These are phyloP conservation scores for Pyrrhosoma nymphula DNA, from an alignment of 2,888 invertebrate species.

Conservation along the genomic window DNA sequence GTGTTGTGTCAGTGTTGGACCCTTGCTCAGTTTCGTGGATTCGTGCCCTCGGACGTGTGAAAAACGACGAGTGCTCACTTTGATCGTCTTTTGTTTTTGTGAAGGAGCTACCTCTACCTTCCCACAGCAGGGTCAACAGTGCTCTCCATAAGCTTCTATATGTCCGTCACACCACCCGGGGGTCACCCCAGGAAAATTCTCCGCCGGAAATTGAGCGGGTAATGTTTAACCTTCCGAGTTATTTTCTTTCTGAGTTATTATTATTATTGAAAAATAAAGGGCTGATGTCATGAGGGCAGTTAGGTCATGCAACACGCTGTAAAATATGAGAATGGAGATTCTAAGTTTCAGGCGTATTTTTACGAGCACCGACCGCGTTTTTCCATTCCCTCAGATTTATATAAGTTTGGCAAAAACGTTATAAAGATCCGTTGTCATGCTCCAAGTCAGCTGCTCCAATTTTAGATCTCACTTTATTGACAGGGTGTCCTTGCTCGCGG, in stretches of 20 bases:
- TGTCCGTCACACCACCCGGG: not conserved
- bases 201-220: not conserved
- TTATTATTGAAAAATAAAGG: no score
- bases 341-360: no score
- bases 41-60: not conserved
- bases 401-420: not conserved
- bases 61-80: not conserved
- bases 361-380: not conserved
- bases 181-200: not conserved
- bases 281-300: no score
- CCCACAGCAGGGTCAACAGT: not conserved
- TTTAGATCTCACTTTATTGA: not conserved
- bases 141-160: not conserved
- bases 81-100: not conserved
- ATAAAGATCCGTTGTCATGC: no score
- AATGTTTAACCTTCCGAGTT: not conserved
- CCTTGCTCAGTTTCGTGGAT: not conserved
- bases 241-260: no score
- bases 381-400: not conserved
- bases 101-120: not conserved
- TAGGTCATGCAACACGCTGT: no score
- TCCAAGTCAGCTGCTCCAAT: no score
- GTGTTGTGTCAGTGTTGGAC: not conserved
- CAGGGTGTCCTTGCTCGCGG: not conserved
- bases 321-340: no score